Base-by-base conservation (phyloP, 2,113 vertebrate species). In the Pachycephala philippinensis region DNA sequence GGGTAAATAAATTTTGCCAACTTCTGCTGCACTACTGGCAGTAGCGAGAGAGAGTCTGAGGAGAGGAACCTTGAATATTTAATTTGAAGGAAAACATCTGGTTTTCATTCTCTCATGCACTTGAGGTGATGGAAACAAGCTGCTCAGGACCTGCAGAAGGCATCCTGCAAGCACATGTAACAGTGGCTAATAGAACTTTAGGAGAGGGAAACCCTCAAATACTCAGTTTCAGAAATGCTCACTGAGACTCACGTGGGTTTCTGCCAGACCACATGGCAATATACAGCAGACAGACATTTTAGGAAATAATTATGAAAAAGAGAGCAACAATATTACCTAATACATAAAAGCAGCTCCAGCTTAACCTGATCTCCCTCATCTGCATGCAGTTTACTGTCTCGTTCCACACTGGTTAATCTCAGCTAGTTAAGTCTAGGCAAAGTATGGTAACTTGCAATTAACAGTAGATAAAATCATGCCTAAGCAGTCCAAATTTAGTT, bases 391-490 rank as follows among this genome's bases (percentile, higher is more conserved):
- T 95, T 81, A 70, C 49, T 61, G 50, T 66, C 90, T 88, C 7
- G 1, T 78, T 93, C 60, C 69, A 91, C 60, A 31, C 40, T 13
- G 20, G 84, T 78, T 89, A 66, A 87, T 87, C 68, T 66, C 80
- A 81, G 80, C 49, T 81, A 92, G 44, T 87, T 82, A 94, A 63
- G 56, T 45, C 53, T 40, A 79, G n/a, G 56, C 89, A 95, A 45
- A 84, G 52, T 63, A 39, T n/a, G 44, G 76, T 76, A 95, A 74
- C 77, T 87, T 91, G 60, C 89, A 89, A 87, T 81, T 96, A 75
- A 56, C 21, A 74, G 57, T 4, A 83, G 90, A 90, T 89, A 81
- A 91, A 89, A 60, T 61, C 70, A 60, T 53, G 84, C 31, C 37
- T 59, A 93, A 84, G 39, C 39, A 91, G 65, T 60, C 44, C n/a